Evolutionary conservation across 2,888 invertebrate genomes (phyloP), one percentile per base, ranked within the genome.

Genomic region (Cremastobaeus sp.): DNA sequence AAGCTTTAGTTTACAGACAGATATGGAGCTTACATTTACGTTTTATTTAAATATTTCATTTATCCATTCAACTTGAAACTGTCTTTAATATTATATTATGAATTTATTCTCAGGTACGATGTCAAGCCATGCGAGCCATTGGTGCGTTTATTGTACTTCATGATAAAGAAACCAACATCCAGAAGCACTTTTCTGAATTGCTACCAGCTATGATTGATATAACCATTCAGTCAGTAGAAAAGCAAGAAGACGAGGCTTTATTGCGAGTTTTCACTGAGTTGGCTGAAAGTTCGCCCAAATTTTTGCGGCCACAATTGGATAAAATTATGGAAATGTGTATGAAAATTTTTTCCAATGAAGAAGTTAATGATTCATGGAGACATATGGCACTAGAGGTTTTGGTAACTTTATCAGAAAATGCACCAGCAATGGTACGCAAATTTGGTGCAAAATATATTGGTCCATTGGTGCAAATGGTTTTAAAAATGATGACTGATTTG

Each of bases 371-470:
- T 84, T 92, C 93, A 66, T 96, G 95, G 94, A 91, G 97, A 17
- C 97, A 98, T 86, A 89, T 98, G 66, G 93, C 95, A 0, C 89
- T 99, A 30, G 99, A 99, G 89, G 94, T 96, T 8, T 89, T 94
- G 89, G 93, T 97, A 73, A 92, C 94, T 0, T 89, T 97, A 76
- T 93, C 98, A 39, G 99, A 99, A 90, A 96, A 96, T 21, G 97
- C 98, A 3, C 95, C 99, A 0, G 96, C 97, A 1, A 98, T 98
- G 95, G 94, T 99, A 34, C 92, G 99, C 65, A 99, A 98, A 88
- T 93, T 94, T 76, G 96, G 95, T 9, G 92, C 92, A 21, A 94
- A 94, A 84, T 96, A 96, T 78, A 91, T 99, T 75, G 91, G 92
- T 37, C 90, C 92, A 62, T 89, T 95, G 78, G 93, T 98, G 45